These are phyloP conservation scores for Petrolisthes manimaculis DNA, from an alignment of 2,888 invertebrate species.

Conservation along the genomic window DNA sequence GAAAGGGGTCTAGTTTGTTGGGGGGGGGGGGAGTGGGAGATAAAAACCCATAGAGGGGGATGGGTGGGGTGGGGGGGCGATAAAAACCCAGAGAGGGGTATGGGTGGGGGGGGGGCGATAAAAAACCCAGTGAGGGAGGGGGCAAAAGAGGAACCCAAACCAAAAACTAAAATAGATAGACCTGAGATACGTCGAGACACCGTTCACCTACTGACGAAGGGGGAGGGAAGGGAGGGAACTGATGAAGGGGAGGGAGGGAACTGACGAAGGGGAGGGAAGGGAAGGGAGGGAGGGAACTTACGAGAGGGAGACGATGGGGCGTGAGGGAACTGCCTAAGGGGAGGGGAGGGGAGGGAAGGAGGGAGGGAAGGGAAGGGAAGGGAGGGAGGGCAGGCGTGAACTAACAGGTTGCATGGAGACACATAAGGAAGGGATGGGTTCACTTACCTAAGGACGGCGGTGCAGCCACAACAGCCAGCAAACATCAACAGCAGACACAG, in stretches of 20 bases:
- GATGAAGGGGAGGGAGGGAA: too few relatives aligned
- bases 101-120: neutral
- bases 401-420: neutral
- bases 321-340: too few relatives aligned
- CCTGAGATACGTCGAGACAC: too few relatives aligned
- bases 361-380: neutral
- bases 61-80: neutral
- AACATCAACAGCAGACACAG: constrained; percentile 43
- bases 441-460: constrained; percentile 43
- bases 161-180: too few relatives aligned
- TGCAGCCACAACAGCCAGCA: constrained; percentile 40
- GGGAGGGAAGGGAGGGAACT: too few relatives aligned
- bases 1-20: neutral
- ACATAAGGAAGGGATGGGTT: neutral
- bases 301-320: too few relatives aligned
- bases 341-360: neutral
- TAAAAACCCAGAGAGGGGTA: neutral
- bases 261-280: too few relatives aligned
- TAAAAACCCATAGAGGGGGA: too few relatives aligned
- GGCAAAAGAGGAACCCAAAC: too few relatives aligned
- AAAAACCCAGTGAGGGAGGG: neutral
- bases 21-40: neutral
- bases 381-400: neutral
- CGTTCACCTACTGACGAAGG: too few relatives aligned
- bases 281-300: too few relatives aligned